Evolutionary conservation across 2,888 invertebrate genomes (phyloP).

Genomic region (Mycogona germanica): DNA sequence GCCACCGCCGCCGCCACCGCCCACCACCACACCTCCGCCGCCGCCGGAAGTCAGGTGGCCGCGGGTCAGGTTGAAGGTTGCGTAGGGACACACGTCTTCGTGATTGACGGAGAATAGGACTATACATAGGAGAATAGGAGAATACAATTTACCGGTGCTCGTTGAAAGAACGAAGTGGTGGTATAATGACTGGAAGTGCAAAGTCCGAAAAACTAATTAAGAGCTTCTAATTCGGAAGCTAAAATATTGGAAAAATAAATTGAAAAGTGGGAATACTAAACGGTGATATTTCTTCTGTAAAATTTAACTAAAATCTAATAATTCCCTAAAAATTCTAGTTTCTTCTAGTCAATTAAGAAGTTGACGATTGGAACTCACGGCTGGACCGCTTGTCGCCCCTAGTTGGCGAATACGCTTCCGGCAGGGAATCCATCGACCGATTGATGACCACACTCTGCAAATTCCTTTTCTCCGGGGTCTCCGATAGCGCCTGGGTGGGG

Average conservation of each 20-base stretch:
- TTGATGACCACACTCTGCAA: conserved; percentile 6
- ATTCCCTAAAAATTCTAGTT: no score
- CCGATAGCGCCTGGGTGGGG: neutral
- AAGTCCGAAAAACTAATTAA: neutral
- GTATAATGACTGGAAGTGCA: neutral
- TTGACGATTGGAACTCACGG: neutral
- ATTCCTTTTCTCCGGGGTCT: conserved; percentile 9
- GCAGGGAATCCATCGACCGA: neutral
- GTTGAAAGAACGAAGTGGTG: no score
- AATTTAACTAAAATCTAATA: no score
- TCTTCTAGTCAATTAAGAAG: neutral
- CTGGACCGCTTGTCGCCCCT: conserved; percentile 1
- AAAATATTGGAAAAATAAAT: no score
- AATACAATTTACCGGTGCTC: no score
- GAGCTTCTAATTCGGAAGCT: no score
- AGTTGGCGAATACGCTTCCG: conserved; percentile 9
- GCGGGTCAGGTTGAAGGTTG: conserved; percentile 30
- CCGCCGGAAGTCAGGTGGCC: neutral
- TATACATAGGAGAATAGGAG: no score
- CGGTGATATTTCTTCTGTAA: no score
- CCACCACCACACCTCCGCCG: no score
- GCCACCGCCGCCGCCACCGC: no score
- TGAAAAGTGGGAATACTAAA: no score
- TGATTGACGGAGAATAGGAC: conserved; percentile 21
- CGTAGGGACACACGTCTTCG: conserved; percentile 36